Conservation (phyloP, 1,140 invertebrate genomes). For the Palaemon carinicauda region DNA sequence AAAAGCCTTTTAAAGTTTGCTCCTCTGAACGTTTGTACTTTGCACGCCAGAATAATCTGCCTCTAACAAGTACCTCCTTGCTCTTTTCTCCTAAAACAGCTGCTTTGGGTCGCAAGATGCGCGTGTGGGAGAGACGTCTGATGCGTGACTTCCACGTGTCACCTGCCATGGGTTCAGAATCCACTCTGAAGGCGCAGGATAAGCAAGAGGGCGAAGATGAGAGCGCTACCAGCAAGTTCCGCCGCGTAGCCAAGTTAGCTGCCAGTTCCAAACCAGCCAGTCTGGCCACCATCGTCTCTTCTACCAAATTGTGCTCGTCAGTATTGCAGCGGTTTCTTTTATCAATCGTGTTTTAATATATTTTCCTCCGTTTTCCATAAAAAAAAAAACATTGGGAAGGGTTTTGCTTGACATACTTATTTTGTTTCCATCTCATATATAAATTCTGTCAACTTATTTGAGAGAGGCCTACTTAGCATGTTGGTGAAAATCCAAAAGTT, state of each 20-base stretch:
- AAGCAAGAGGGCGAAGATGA: constrained; percentile 68
- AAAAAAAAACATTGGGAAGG: too few relatives aligned
- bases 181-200: constrained; percentile 64
- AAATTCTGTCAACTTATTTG: too few relatives aligned
- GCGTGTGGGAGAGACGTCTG: constrained; percentile 80
- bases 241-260: constrained; percentile 76
- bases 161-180: constrained; percentile 72
- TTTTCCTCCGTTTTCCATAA: too few relatives aligned
- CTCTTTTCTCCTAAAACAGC: constrained; percentile 21
- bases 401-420: too few relatives aligned
- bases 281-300: constrained; percentile 68
- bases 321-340: too few relatives aligned
- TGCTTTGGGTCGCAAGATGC: constrained; percentile 76
- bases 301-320: too few relatives aligned
- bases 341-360: too few relatives aligned
- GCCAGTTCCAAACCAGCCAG: constrained; percentile 73
- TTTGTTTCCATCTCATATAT: too few relatives aligned
- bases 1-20: too few relatives aligned
- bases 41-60: neutral
- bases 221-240: constrained; percentile 73
- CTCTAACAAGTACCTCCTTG: neutral
- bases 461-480: too few relatives aligned
- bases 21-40: too few relatives aligned
- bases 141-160: constrained; percentile 88
- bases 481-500: too few relatives aligned